Base-by-base conservation (phyloP, 23 tunicate species). In the Aplidium turbinatum region DNA sequence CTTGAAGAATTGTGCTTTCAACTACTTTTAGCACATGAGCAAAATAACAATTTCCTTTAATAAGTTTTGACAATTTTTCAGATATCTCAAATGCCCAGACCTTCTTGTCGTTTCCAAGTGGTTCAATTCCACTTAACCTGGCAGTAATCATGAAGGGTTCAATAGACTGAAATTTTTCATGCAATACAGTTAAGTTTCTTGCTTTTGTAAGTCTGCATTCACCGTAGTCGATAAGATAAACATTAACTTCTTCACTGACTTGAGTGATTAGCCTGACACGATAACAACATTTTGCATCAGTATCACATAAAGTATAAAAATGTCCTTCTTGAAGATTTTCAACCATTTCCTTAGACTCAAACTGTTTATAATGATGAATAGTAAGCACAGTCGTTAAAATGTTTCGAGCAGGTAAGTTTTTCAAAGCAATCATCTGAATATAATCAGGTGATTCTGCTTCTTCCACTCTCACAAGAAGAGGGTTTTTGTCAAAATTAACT, bases 221-320 rank as follows among this genome's bases (percentile, higher is more conserved):
- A 3, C 89, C 89, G 27, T 52, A 75, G 29, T 83, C 89, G n/a
- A 75, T n/a, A 29, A 74, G 35, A 30, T 83, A 83, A 4, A 75
- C 76, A 39, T 81, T 74, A 24, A 66, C 5, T 20, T 39, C 22
- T 53, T 64, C 31, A 53, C 56, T 58, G 4, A 74, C 26, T 4
- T 23, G 27, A 61, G 63, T 75, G 35, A 42, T 34, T 1, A 75
- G 58, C 28, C 47, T 53, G 1, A 75, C 89, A 20, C 89, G 68
- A 63, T 52, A 53, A 76, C 81, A 83, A 1, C 28, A 18, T 6
- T 1, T 61, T 42, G 24, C 40, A 6, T 3, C 61, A 22, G 13
- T 24, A 39, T 47, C 26, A 27, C 31, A 39, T 36, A 63, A 20
- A 23, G 89, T 81, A 75, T 83, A 83, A 19, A 42, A 42, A 4